phyloP scores from a whole-genome alignment of 2,797 vertebrate species.

The Coccyzus lansbergi region DNA sequence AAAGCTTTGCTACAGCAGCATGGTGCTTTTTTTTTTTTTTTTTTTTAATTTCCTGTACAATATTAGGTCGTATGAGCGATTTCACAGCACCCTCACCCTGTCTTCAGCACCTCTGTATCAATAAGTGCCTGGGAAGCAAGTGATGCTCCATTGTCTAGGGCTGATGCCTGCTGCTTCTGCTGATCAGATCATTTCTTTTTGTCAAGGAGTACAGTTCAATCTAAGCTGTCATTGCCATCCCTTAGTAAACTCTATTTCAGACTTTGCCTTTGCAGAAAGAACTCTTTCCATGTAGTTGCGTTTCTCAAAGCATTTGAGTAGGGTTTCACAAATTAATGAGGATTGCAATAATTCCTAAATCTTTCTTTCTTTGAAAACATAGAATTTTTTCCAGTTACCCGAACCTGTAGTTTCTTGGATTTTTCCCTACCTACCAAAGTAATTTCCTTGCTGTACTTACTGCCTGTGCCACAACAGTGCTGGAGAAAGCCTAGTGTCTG shows the following conservation, averaged over 20 bases:
- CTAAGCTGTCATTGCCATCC: rapidly evolving
- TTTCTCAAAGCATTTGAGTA: neutral
- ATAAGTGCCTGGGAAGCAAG: rapidly evolving
- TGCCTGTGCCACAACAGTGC: rapidly evolving
- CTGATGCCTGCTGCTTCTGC: neutral
- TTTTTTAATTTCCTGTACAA: neutral
- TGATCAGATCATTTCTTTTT: neutral
- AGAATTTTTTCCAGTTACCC: neutral
- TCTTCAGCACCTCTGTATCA: rapidly evolving
- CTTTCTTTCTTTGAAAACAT: neutral
- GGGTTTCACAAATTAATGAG: neutral
- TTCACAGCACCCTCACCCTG: neutral
- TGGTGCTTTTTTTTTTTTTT: neutral
- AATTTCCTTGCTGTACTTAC: neutral
- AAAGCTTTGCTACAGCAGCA: neutral
- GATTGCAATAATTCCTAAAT: neutral
- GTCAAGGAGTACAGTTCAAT: neutral
- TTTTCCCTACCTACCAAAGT: neutral
- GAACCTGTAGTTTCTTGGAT: neutral
- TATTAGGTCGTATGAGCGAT: rapidly evolving
- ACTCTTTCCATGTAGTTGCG: neutral
- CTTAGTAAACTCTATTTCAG: neutral
- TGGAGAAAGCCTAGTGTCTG: neutral
- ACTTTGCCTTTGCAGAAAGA: neutral
- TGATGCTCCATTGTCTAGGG: neutral